Base-by-base conservation (phyloP, 2,888 invertebrate genomes). In the Stenchaetothrips biformis region DNA sequence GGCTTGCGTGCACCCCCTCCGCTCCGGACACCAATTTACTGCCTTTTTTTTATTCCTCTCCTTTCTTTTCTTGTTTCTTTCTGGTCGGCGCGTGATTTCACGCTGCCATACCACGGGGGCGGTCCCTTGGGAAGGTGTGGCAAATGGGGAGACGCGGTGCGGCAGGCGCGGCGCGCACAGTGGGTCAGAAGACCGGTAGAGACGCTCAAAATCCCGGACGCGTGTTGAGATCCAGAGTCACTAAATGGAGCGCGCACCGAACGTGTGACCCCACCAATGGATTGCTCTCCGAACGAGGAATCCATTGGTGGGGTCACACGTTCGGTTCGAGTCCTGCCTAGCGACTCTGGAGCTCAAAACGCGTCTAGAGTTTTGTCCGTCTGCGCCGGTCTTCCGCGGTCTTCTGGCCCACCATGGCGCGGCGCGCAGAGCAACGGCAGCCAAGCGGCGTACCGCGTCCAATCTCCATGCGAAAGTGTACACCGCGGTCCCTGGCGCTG, bases 401-500 rank as follows among this genome's bases (percentile, higher is more conserved):
- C 49, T 49, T 7, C 49, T 49, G 13, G 49, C 13, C 8, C 49
- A 9, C 49, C 49, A 49, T 49, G 53, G 16, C 13, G 16, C 3
- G 53, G 16, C 9, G 9, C 53, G 53, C 53, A 13, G 13, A 53
- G 53, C 53, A 13, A 7, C 16, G 53, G 53, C 13, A 13, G 53
- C 37, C 37, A 37, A 37, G 53, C 53, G 53, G 13, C 53, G 53
- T 7, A 13, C 53, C 53, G 53, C 67, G 25, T 21, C 67, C 67
- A 74, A 74, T 74, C 25, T 74, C 25, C 67, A 74, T 74, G 25
- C 67, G 11, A 74, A 74, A 74, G 67, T 74, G 67, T 74, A 21
- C 21, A 2, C 37, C 37, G 37, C 37, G 37, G 37, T 37, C 37
- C 37, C 37, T 2, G 37, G 37, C 37, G 37, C 37, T 37, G 37